Evolutionary conservation across 2,888 invertebrate genomes (phyloP).

Genomic region (Synanthedon vespiformis): DNA sequence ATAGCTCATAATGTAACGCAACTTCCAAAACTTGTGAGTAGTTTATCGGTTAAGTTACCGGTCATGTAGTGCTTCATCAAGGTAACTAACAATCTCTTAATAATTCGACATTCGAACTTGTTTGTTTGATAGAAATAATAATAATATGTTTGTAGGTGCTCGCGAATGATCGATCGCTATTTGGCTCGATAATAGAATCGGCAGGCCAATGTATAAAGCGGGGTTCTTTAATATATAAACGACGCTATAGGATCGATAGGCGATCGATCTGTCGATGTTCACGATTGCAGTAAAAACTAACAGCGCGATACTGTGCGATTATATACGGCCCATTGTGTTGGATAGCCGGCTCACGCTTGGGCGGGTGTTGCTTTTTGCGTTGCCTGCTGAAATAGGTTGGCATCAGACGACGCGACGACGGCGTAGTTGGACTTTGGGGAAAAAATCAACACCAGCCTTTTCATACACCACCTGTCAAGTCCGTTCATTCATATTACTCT

Average conservation of each 20-base stretch:
- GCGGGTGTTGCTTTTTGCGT: conserved; percentile 17
- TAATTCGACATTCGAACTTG: conserved; percentile 8
- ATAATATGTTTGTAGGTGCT: conserved; percentile 26
- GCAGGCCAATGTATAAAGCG: conserved; percentile 15
- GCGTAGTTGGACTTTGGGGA: too few species aligned
- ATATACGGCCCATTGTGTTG: conserved; percentile 41
- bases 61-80: conserved; percentile 35
- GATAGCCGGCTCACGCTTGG: conserved; percentile 17
- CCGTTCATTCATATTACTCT: too few species aligned
- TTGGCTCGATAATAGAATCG: conserved; percentile 21
- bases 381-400: background rate
- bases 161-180: conserved; percentile 29
- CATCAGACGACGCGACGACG: too few species aligned
- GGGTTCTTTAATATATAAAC: conserved; percentile 44
- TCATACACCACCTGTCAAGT: too few species aligned
- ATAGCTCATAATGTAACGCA: background rate
- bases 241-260: conserved; percentile 6
- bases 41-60: conserved; percentile 1
- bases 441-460: too few species aligned
- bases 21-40: background rate
- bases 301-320: conserved; percentile 39
- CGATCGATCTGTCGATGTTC: conserved; percentile 37
- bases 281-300: conserved; percentile 54
- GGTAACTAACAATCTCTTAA: conserved; percentile 22
- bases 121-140: conserved; percentile 23